Base-by-base conservation (phyloP, 2,888 invertebrate species). In the Megastigmus dorsalis region DNA sequence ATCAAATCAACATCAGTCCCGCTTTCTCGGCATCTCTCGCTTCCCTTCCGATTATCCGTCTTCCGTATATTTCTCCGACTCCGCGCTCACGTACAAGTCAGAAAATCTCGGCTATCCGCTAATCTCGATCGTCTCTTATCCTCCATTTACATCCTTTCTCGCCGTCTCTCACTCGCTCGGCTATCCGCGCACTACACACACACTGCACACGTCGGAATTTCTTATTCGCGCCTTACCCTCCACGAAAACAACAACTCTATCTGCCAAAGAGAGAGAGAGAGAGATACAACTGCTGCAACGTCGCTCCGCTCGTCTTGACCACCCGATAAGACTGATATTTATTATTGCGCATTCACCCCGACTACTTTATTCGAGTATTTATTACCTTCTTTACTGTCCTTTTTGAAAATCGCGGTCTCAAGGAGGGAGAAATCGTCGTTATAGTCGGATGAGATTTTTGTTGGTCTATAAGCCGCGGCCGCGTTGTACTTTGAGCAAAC, bases 251-350 rank as follows among this genome's bases (percentile, higher is more conserved):
- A 62, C 62, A 9, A 63, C 52, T 67, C 28, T 48, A 62, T 74
- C 45, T 30, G 7, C 1, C 15, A 15, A 20, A 7, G 45, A 4
- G 28, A 26, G 43, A 7, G n/a, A 2, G 7, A 10, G 3, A 23
- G 18, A 18, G 26, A 57, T 23, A 57, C n/a, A n/a, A n/a, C n/a
- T n/a, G n/a, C n/a, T n/a, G n/a, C n/a, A n/a, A n/a, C n/a, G 41
- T 26, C 28, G n/a, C 23, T 5, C 5, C 10, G 28, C 45, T 10
- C 48, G 33, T 36, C 55, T 59, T 38, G 60, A 38, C 41, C 28
- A n/a, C 7, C 18, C 52, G 69, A 74, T 69, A 69, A 69, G 15
- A 26, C 33, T 48, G 55, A 62, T 71, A 75, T 75, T 75, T 75
- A 75, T 75, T 66, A 52, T 70, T 36, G 59, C 41, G 59, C 5